phyloP scores from a whole-genome alignment of 2,888 invertebrate genomes.

The Zygothrica quintamaculata region DNA sequence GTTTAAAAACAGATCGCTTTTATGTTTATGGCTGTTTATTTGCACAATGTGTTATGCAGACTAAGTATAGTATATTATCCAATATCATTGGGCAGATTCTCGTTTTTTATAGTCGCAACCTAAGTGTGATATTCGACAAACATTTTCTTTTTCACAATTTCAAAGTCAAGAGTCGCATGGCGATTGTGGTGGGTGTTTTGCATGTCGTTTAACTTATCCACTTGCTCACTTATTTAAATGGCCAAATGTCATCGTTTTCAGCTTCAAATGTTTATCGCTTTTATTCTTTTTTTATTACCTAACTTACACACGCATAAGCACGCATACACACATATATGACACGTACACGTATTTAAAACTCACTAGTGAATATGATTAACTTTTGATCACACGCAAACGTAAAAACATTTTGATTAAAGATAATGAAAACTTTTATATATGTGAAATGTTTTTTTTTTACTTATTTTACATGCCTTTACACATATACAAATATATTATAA shows the following conservation, averaged over 20 bases:
- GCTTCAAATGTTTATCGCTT: constrained; percentile 68
- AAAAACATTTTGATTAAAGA: constrained; percentile 28
- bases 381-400: constrained; percentile 39
- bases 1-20: constrained; percentile 43
- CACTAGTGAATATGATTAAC: constrained; percentile 27
- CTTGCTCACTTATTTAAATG: constrained; percentile 30
- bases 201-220: constrained; percentile 2
- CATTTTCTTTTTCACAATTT: neutral
- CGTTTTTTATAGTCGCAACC: constrained; percentile 19
- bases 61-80: constrained; percentile 7
- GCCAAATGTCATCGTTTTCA: constrained; percentile 28
- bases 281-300: constrained; percentile 69
- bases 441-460: constrained; percentile 5
- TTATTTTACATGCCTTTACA: no score
- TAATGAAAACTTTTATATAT: constrained; percentile 8
- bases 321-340: constrained; percentile 18
- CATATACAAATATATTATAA: no score
- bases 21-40: constrained; percentile 52
- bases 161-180: constrained; percentile 24
- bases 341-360: constrained; percentile 19
- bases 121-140: constrained; percentile 40
- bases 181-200: constrained; percentile 16
- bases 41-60: constrained; percentile 54
- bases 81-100: constrained; percentile 26
- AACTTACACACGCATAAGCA: constrained; percentile 34